Evolutionary conservation across 2,113 vertebrate species (phyloP).

Genomic region (Rousettus leschenaultii): DNA sequence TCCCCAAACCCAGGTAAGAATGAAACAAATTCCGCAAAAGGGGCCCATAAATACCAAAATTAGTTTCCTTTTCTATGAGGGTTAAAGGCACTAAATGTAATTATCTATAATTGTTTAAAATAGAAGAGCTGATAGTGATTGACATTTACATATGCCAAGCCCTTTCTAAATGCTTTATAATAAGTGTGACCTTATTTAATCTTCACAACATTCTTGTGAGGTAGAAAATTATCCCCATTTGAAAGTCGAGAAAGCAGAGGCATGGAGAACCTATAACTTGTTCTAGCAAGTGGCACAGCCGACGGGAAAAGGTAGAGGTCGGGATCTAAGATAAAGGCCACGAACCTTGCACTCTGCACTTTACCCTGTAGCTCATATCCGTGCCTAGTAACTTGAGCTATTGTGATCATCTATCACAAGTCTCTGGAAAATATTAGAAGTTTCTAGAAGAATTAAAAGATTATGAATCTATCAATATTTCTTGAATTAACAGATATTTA

Average conservation of each 20-base stretch:
- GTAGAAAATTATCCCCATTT: neutral
- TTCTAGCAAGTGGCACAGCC: neutral
- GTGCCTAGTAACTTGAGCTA: neutral
- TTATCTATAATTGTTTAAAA: neutral
- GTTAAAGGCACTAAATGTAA: neutral
- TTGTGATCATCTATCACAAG: neutral
- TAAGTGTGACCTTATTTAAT: neutral
- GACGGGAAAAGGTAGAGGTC: neutral
- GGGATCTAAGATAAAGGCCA: neutral
- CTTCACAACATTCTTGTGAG: neutral
- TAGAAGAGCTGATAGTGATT: neutral
- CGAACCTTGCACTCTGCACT: neutral
- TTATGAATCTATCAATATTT: neutral
- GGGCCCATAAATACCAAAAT: neutral
- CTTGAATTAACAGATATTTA: conserved; percentile 15
- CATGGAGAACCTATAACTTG: neutral
- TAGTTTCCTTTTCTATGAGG: neutral
- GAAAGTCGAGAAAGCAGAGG: neutral
- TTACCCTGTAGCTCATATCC: neutral
- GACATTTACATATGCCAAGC: neutral
- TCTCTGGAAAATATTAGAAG: neutral
- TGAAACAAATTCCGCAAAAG: neutral
- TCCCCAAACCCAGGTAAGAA: neutral
- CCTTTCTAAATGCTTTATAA: neutral
- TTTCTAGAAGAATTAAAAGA: neutral